phyloP scores from a whole-genome alignment of 2,888 invertebrate species.

The Oscheius sp. region DNA sequence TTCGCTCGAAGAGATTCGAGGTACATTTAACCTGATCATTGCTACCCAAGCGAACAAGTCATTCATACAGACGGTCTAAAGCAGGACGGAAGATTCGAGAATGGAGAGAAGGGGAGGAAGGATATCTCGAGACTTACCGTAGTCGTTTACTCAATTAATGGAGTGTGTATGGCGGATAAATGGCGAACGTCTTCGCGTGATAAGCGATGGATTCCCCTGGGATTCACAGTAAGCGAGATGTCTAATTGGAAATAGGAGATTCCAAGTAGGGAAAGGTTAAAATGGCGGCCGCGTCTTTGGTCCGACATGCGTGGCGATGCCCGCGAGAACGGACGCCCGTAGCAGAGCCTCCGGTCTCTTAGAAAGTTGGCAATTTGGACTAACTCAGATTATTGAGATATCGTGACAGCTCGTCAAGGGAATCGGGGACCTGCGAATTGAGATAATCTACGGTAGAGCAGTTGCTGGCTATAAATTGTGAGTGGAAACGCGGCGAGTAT shows the following conservation, averaged over 20 bases:
- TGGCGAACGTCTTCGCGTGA: constrained; percentile 34
- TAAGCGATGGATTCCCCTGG: constrained; percentile 29
- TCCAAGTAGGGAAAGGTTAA: constrained; percentile 4
- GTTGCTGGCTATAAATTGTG: constrained; percentile 24
- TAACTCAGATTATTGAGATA: constrained; percentile 20
- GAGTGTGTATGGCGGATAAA: constrained; percentile 39
- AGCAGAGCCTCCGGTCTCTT: not conserved
- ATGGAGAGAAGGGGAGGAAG: too few species aligned
- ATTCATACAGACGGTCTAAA: too few species aligned
- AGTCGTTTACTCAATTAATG: constrained; percentile 33
- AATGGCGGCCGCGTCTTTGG: constrained; percentile 26
- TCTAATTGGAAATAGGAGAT: constrained; percentile 20
- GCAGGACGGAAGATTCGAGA: too few species aligned
- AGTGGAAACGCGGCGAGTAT: constrained; percentile 27
- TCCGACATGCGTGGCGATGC: constrained; percentile 26
- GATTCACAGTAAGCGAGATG: constrained; percentile 19
- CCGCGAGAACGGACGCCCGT: constrained; percentile 10
- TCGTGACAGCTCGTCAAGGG: constrained; percentile 28
- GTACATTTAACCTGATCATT: too few species aligned
- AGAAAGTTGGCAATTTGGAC: too few species aligned
- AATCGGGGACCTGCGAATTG: constrained; percentile 18
- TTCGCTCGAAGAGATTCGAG: too few species aligned
- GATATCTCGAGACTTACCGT: constrained; percentile 11
- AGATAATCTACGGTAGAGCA: constrained; percentile 18
- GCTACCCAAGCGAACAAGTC: too few species aligned